A percentile compares a stretch with the other conserved stretches of the same genome.
These are phyloP conservation scores for Plecturocebus donacophilus DNA, from an alignment of 2,113 vertebrate species.

Conservation along the genomic window DNA sequence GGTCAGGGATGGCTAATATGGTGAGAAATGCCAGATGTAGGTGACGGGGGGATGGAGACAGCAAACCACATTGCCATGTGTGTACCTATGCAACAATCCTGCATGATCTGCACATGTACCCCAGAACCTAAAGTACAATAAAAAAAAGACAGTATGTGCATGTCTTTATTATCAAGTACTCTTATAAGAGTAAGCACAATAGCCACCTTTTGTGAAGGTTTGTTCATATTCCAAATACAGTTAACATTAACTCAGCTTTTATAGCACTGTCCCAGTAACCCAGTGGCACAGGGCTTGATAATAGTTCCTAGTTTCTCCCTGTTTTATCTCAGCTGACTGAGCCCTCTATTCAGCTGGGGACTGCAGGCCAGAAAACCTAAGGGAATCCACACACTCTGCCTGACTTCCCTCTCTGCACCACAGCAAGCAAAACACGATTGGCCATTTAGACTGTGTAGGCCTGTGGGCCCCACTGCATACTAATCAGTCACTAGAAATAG, in stretches of 20 bases:
- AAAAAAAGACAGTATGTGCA: fast-evolving
- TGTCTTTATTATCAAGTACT: not conserved
- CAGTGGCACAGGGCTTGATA: not conserved
- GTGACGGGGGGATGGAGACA: too few species aligned
- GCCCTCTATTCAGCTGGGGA: not conserved
- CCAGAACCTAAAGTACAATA: too few species aligned
- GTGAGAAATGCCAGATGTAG: too few species aligned
- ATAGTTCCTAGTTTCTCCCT: not conserved
- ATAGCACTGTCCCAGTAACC: not conserved
- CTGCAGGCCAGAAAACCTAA: not conserved
- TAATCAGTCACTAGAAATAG: slow-evolving; percentile 82
- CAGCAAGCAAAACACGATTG: slow-evolving; percentile 75
- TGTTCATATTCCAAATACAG: not conserved
- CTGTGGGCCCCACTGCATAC: slow-evolving; percentile 78
- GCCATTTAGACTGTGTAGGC: slow-evolving; percentile 75
- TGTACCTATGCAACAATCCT: too few species aligned
- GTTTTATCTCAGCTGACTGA: not conserved
- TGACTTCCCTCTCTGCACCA: slow-evolving; percentile 42
- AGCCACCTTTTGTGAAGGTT: not conserved
- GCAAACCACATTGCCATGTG: too few species aligned
- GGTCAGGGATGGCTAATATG: too few species aligned
- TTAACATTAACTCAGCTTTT: not conserved
- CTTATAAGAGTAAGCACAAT: not conserved
- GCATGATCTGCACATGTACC: too few species aligned
- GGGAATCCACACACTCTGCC: not conserved